Evolutionary conservation across 2,113 vertebrate genomes (phyloP).

Genomic region (Albula glossodonta): DNA sequence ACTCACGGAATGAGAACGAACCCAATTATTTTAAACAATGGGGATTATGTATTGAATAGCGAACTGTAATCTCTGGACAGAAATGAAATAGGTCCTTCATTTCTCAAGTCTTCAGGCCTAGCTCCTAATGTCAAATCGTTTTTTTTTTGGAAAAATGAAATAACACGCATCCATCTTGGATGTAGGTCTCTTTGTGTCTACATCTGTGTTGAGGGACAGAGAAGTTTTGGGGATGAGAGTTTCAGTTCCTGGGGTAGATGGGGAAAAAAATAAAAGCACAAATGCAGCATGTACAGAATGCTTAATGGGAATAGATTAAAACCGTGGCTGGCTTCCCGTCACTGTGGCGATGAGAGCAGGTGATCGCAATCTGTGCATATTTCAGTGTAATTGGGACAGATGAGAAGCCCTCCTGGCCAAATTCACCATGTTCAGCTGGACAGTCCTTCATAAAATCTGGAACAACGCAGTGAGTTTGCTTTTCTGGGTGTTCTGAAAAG

Average conservation of each 20-base stretch:
- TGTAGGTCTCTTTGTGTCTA: neutral
- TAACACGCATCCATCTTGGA: neutral
- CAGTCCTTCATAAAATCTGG: neutral
- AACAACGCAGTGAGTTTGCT: neutral
- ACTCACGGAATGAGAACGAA: neutral
- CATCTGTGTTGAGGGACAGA: neutral
- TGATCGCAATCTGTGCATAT: neutral
- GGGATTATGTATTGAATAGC: constrained; percentile 13
- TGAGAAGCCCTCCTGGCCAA: neutral
- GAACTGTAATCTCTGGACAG: neutral
- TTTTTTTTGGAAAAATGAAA: neutral
- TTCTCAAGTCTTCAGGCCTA: neutral
- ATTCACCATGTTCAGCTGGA: neutral
- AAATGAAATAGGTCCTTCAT: neutral
- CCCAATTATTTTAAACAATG: constrained; percentile 14
- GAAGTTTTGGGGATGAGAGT: neutral
- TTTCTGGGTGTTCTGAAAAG: neutral
- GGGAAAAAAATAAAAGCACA: neutral
- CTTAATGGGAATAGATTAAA: neutral
- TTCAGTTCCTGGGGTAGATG: neutral
- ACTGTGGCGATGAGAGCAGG: neutral
- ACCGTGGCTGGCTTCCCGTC: neutral
- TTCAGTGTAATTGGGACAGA: neutral
- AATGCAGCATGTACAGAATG: neutral
- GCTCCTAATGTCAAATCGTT: neutral